Evolutionary conservation across 2,113 vertebrate genomes (phyloP).

Genomic region (Neotoma lepida): DNA sequence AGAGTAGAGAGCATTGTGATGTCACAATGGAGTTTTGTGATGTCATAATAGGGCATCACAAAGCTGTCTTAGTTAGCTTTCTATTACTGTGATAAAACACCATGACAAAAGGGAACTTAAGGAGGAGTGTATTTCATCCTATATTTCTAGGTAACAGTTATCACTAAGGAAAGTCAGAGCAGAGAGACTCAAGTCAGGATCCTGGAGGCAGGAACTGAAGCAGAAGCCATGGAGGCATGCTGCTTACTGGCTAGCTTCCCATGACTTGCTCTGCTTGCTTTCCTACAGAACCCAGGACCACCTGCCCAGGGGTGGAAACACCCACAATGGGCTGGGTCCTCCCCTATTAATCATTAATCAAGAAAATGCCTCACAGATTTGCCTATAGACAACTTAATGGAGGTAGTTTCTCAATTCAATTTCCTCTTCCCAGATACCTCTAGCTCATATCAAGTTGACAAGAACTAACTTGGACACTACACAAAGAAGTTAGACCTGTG

Average conservation of each 20-base stretch:
- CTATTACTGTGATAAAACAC: neutral
- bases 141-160: neutral
- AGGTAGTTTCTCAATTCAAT: neutral
- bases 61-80: too few species aligned
- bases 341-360: neutral
- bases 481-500: neutral
- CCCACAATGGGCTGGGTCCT: neutral
- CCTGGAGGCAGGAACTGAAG: neutral
- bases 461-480: neutral
- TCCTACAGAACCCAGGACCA: neutral
- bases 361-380: neutral
- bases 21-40: too few species aligned
- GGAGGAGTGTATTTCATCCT: neutral
- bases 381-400: neutral
- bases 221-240: neutral
- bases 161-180: neutral
- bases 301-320: neutral
- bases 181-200: neutral
- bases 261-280: neutral
- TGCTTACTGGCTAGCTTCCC: neutral
- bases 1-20: too few species aligned
- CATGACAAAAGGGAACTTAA: neutral
- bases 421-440: neutral
- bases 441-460: neutral
- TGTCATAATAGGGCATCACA: too few species aligned